Evolutionary conservation across 1,140 invertebrate genomes (phyloP).

Genomic region (Philotrypesis tridentata): DNA sequence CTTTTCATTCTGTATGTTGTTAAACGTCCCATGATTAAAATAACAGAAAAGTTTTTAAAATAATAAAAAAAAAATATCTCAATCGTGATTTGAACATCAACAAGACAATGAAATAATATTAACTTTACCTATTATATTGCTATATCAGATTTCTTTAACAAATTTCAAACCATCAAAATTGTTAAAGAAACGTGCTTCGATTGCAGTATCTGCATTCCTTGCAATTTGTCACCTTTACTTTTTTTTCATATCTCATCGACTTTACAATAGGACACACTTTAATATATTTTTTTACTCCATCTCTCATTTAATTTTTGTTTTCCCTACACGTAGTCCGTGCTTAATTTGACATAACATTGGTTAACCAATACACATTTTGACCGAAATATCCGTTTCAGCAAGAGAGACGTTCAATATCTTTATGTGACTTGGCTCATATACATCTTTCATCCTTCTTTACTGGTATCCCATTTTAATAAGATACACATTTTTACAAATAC

Average conservation of each 20-base stretch:
- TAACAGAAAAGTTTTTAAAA: slow-evolving; percentile 36
- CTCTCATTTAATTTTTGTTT: slow-evolving; percentile 37
- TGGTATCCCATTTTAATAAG: slow-evolving; percentile 52
- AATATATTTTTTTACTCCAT: slow-evolving; percentile 43
- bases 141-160: slow-evolving; percentile 39
- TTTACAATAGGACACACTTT: slow-evolving; percentile 53
- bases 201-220: slow-evolving; percentile 48
- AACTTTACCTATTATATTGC: slow-evolving; percentile 38
- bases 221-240: slow-evolving; percentile 27
- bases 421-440: slow-evolving; percentile 48
- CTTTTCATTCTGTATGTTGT: slow-evolving; percentile 14
- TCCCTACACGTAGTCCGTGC: neutral
- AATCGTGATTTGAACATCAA: slow-evolving; percentile 40
- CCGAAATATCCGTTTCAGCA: slow-evolving; percentile 32
- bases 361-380: slow-evolving; percentile 33
- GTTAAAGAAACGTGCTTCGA: slow-evolving; percentile 40
- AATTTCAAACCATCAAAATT: slow-evolving; percentile 46
- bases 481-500: slow-evolving; percentile 63
- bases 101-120: slow-evolving; percentile 48
- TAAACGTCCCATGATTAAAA: slow-evolving; percentile 43
- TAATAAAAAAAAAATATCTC: slow-evolving; percentile 20
- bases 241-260: slow-evolving; percentile 47
- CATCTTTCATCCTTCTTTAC: slow-evolving; percentile 55
- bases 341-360: slow-evolving; percentile 22
- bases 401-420: slow-evolving; percentile 53